Conservation (phyloP, 2,113 vertebrate genomes). For the Podarcis muralis region DNA sequence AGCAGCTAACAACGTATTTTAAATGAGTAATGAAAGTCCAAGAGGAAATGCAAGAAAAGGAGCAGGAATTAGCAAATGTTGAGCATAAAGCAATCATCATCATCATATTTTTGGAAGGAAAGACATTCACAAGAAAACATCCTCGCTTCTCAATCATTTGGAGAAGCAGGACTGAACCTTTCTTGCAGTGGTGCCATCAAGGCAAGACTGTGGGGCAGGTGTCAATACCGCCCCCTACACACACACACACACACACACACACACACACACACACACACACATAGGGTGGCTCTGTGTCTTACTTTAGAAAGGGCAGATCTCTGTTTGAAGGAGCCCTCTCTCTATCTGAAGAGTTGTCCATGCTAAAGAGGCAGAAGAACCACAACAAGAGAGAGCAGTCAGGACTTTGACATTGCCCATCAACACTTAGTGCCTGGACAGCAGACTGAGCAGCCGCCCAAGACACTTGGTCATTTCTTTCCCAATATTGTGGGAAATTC, state of each 20-base stretch:
- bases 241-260: too few relatives aligned
- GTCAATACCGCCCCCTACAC: too few relatives aligned
- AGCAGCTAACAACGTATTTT: not conserved
- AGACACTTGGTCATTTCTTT: not conserved
- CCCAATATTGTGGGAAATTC: not conserved
- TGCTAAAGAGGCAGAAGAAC: not conserved
- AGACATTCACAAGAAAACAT: not conserved
- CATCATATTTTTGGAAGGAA: not conserved
- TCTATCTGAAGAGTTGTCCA: not conserved
- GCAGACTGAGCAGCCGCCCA: not conserved
- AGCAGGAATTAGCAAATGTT: not conserved
- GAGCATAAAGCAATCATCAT: not conserved
- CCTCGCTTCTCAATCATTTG: not conserved
- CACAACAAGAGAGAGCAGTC: not conserved
- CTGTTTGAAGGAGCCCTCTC: too few relatives aligned
- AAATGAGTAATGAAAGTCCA: not conserved
- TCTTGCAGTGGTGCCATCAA: not conserved
- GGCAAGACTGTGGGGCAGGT: too few relatives aligned
- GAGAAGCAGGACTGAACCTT: constrained; percentile 14
- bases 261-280: not conserved
- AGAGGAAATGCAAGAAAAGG: not conserved
- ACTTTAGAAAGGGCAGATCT: not conserved
- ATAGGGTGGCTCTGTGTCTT: not conserved
- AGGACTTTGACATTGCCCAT: not conserved
- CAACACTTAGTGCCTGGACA: not conserved